phyloP scores from a whole-genome alignment of 2,113 vertebrate species.

The Erythrocercus mccallii region DNA sequence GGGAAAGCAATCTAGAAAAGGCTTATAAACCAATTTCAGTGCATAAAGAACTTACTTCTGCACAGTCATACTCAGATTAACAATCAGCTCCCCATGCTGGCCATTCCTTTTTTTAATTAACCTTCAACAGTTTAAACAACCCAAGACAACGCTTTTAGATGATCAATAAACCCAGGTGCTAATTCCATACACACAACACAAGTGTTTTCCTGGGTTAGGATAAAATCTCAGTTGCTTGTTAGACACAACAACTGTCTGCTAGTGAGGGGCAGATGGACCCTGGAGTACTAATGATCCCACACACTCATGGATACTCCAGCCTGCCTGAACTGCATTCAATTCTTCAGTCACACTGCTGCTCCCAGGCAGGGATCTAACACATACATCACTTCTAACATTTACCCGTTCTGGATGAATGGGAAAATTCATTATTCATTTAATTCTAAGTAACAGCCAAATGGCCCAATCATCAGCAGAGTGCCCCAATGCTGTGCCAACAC shows the following conservation, averaged over 20 bases:
- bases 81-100: neutral
- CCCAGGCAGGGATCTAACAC: neutral
- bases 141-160: neutral
- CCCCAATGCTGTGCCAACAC: neutral
- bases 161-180: neutral
- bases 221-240: neutral
- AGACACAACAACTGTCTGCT: neutral
- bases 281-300: neutral
- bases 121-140: neutral
- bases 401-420: neutral
- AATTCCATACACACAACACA: neutral
- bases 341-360: neutral
- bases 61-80: neutral
- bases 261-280: neutral
- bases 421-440: constrained; percentile 58
- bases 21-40: constrained; percentile 7
- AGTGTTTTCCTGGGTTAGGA: neutral
- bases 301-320: neutral
- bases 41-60: neutral
- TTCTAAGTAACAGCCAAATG: constrained; percentile 27
- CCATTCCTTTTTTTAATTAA: constrained; percentile 15
- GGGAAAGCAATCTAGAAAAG: constrained; percentile 12
- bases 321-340: neutral
- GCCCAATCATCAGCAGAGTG: neutral
- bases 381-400: constrained; percentile 5